Evolutionary conservation across 2,888 invertebrate genomes (phyloP), one percentile per base, ranked within the genome.

Genomic region (Nasonovia ribisnigri): DNA sequence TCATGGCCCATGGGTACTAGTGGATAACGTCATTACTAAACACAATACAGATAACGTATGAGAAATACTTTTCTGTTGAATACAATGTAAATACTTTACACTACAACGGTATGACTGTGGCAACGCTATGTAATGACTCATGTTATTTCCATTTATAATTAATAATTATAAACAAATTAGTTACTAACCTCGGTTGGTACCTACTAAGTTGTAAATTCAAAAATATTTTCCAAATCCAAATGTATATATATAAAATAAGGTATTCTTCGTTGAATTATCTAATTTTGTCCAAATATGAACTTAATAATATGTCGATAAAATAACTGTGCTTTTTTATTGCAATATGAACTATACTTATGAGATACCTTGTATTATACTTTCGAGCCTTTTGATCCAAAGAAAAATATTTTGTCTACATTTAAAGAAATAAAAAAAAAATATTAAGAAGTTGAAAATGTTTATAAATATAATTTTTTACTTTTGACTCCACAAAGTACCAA

Each of bases 161-260:
- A 67, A 67, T 67, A 67, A 67, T 67, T 67, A 67, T 67, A 67
- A 67, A 67, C 67, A 67, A 67, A 67, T 67, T 67, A 67, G 67
- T 46, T 4, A 46, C 8, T 67, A 16, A 67, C n/a, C 16, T 36
- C n/a, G n/a, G 57, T 57, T 26, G 26, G 60, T 29, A 3, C 11
- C 13, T n/a, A 60, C 60, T 1, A 67, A 8, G n/a, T n/a, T n/a
- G 11, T 11, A 13, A 67, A 67, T 67, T 67, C 4, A 36, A 67
- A 67, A 67, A 67, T 36, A 67, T 67, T 6, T 67, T n/a, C 2
- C 0, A 54, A 54, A 16, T n/a, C 2, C 0, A 54, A 54, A 16
- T 16, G 29, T 57, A 29, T n/a, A 67, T 67, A 6, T 67, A 3
- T 26, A n/a, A n/a, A 60, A n/a, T 67, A 29, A 13, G 60, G 13